These are phyloP conservation scores for Sebastes schlegelii DNA, from an alignment of 2,113 vertebrate genomes.

Conservation along the genomic window DNA sequence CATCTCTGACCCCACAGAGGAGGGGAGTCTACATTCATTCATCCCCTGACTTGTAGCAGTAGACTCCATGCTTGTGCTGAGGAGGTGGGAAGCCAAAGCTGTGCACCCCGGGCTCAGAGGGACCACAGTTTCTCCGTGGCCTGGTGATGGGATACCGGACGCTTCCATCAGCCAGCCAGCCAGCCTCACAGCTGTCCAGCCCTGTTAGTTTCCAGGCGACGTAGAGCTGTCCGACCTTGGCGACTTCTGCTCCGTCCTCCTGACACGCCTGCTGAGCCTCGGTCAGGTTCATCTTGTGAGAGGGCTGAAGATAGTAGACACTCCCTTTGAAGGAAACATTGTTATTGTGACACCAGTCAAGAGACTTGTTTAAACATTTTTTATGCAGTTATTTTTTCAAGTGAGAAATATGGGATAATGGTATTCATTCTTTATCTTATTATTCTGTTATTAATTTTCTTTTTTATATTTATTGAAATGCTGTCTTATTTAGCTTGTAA, in stretches of 20 bases:
- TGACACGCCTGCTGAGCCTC: slow-evolving; percentile 86
- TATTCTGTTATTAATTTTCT: not conserved
- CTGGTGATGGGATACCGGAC: slow-evolving; percentile 87
- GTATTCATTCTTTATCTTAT: not conserved
- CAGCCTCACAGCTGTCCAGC: slow-evolving; percentile 87
- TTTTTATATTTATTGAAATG: not conserved
- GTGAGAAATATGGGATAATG: not conserved
- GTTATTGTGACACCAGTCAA: not conserved
- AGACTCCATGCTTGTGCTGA: slow-evolving; percentile 84
- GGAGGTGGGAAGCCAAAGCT: slow-evolving; percentile 87
- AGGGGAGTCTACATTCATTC: not conserved
- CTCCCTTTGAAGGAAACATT: slow-evolving; percentile 76
- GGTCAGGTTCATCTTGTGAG: slow-evolving; percentile 79
- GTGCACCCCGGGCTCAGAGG: slow-evolving; percentile 83
- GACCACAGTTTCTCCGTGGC: slow-evolving; percentile 86
- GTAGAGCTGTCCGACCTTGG: slow-evolving; percentile 91
- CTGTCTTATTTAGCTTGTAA: not conserved
- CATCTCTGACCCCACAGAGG: not conserved
- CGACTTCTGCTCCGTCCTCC: slow-evolving; percentile 79
- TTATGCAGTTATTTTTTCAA: not conserved
- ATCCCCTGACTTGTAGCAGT: slow-evolving; percentile 82
- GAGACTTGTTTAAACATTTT: not conserved
- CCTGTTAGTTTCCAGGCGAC: slow-evolving; percentile 87
- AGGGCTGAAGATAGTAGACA: slow-evolving; percentile 87
- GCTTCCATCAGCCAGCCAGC: slow-evolving; percentile 92